Evolutionary conservation across 2,797 vertebrate genomes (phyloP).

Genomic region (Tenualosa thibaudeaui): DNA sequence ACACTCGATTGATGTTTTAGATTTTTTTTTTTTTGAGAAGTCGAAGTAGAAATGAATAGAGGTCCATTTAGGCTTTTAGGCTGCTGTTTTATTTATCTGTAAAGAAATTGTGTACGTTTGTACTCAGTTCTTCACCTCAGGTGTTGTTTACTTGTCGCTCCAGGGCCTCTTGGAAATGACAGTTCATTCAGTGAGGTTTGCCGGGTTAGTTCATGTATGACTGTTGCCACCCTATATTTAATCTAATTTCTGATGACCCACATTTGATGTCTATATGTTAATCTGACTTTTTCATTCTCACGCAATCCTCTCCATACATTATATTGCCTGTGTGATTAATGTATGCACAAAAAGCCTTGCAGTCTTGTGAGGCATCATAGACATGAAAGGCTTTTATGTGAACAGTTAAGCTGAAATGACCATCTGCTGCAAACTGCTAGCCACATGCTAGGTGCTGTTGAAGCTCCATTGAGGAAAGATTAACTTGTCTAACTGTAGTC

Average conservation of each 20-base stretch:
- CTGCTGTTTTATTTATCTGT: not conserved
- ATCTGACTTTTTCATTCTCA: not conserved
- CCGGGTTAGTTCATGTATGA: not conserved
- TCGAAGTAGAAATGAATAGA: too few relatives aligned
- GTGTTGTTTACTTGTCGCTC: too few relatives aligned
- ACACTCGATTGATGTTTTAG: not conserved
- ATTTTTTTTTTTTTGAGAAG: too few relatives aligned
- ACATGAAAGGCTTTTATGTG: not conserved
- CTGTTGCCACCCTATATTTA: slow-evolving; percentile 15
- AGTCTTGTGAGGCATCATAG: slow-evolving; percentile 19
- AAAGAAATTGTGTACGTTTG: not conserved
- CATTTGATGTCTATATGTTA: slow-evolving; percentile 32
- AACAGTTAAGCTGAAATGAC: slow-evolving; percentile 16
- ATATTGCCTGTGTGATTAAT: not conserved
- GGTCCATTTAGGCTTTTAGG: not conserved
- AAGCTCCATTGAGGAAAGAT: slow-evolving; percentile 29
- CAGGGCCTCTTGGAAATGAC: not conserved
- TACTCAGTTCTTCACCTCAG: not conserved
- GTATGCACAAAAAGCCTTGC: not conserved
- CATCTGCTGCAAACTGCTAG: slow-evolving; percentile 9
- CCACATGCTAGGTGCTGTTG: slow-evolving; percentile 13
- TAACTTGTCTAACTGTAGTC: slow-evolving; percentile 38
- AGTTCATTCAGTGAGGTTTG: too few relatives aligned
- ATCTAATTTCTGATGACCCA: slow-evolving; percentile 50
- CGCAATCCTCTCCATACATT: not conserved